These are phyloP conservation scores for Stratiomys singularior DNA, from an alignment of 2,888 invertebrate species.

Conservation along the genomic window DNA sequence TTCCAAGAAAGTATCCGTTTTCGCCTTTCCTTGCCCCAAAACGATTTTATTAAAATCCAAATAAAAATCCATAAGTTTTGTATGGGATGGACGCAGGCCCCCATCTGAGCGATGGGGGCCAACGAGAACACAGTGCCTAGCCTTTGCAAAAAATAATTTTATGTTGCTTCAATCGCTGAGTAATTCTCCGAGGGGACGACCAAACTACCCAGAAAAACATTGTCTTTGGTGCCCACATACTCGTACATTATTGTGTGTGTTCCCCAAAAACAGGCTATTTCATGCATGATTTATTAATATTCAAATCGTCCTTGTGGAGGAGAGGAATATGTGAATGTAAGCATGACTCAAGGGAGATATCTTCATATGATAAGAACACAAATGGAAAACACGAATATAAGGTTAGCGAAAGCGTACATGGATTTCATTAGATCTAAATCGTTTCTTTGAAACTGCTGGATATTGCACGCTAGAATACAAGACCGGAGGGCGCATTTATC, in stretches of 20 bases:
- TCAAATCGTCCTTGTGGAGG: constrained; percentile 21
- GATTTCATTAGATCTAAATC: too few species aligned
- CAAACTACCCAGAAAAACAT: constrained; percentile 23
- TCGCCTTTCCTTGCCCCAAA: constrained; percentile 7
- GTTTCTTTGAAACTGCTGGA: too few species aligned
- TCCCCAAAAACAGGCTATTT: constrained; percentile 31
- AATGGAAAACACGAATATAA: too few species aligned
- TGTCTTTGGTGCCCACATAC: constrained; percentile 1
- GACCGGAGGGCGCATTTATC: too few species aligned
- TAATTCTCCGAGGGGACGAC: constrained; percentile 28
- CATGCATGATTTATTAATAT: constrained; percentile 45
- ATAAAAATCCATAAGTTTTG: constrained; percentile 41
- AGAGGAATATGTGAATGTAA: neutral
- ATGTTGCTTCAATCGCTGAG: constrained; percentile 24
- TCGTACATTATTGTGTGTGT: neutral
- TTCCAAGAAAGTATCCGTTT: constrained; percentile 23
- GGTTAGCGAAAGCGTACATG: too few species aligned
- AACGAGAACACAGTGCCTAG: neutral
- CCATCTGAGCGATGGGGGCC: neutral
- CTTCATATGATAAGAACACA: neutral
- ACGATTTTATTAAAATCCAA: constrained; percentile 44
- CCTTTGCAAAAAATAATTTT: constrained; percentile 13
- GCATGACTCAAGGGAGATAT: neutral
- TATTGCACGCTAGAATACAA: too few species aligned
- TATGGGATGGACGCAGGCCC: neutral